Evolutionary conservation across 2,888 invertebrate genomes (phyloP), one percentile per base, ranked within the genome.

Genomic region (Philopedon plagiatum): DNA sequence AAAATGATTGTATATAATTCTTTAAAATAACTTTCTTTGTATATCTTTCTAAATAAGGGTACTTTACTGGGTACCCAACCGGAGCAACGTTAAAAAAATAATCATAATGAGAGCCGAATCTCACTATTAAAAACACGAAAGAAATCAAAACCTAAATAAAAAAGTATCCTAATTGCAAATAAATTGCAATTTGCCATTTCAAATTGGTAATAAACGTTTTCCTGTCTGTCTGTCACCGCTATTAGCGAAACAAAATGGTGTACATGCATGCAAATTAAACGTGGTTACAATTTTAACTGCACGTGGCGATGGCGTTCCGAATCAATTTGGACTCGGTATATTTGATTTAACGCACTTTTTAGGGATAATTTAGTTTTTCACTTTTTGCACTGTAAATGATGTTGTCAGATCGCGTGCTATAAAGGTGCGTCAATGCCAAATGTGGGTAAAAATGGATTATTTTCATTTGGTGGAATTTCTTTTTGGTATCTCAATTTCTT

Each of bases 181-280:
- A 44, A 60, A 26, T 44, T 23, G 68, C 62, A 75, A 77, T 78
- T 78, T 77, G 61, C 64, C 65, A 74, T 73, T 76, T 75, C 71
- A 73, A 76, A 78, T 76, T 75, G 69, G n/a, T 68, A 74, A 79
- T 71, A 65, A 70, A 78, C 76, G 75, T 75, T 78, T 79, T 79
- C 78, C 79, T 77, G 76, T 68, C 63, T 37, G 39, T 58, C 60
- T 18, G 23, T 23, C 26, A 23, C 29, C 9, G 60, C 46, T 11
- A 46, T 46, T 46, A 46, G 19, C 23, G 44, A 41, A 60, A 60
- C 60, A 60, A 60, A 60, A 60, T 60, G 60, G 60, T 44, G 60
- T 44, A 56, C 34, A 32, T 34, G 46, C 46, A 46, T 46, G 46
- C 23, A 21, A 23, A 46, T 23, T 46, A n/a, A 46, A 46, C 46